A percentile compares a stretch with the other conserved stretches of the same genome.
Evolutionary conservation across 2,888 invertebrate genomes (phyloP).

Genomic region (Eupeodes luniger): DNA sequence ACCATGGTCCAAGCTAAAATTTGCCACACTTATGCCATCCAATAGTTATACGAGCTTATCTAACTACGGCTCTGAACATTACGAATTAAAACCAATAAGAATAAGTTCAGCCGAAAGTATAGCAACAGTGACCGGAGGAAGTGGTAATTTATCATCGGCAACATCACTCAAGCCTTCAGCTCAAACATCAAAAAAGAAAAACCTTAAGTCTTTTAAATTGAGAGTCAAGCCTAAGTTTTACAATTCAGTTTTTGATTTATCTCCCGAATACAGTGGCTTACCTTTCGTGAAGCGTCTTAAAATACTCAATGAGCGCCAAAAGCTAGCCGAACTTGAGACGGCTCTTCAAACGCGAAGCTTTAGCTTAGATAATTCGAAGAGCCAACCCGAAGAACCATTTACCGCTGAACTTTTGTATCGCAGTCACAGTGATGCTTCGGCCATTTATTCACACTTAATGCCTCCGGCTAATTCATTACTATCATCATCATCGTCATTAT

Average conservation of each 20-base stretch:
- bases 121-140: slow-evolving; percentile 69
- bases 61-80: slow-evolving; percentile 81
- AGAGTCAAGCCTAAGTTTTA: slow-evolving; percentile 87
- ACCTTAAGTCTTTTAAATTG: slow-evolving; percentile 60
- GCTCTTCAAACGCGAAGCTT: slow-evolving; percentile 91
- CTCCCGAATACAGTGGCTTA: slow-evolving; percentile 93
- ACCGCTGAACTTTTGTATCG: slow-evolving; percentile 87
- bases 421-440: slow-evolving; percentile 92
- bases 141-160: slow-evolving; percentile 19
- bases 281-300: slow-evolving; percentile 95
- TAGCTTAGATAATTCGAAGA: slow-evolving; percentile 90
- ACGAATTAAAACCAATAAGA: slow-evolving; percentile 79
- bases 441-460: slow-evolving; percentile 85
- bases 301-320: slow-evolving; percentile 94
- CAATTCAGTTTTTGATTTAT: slow-evolving; percentile 93
- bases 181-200: slow-evolving; percentile 48
- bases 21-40: slow-evolving; percentile 86
- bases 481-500: slow-evolving; percentile 82
- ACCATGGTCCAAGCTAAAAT: slow-evolving; percentile 91
- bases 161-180: slow-evolving; percentile 38
- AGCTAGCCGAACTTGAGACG: slow-evolving; percentile 91
- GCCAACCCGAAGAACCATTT: slow-evolving; percentile 86
- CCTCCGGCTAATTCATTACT: slow-evolving; percentile 83
- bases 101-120: slow-evolving; percentile 81
- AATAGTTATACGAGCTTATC: slow-evolving; percentile 82